These are phyloP conservation scores for Labeo catla DNA, from an alignment of 2,113 vertebrate genomes.

Conservation along the genomic window DNA sequence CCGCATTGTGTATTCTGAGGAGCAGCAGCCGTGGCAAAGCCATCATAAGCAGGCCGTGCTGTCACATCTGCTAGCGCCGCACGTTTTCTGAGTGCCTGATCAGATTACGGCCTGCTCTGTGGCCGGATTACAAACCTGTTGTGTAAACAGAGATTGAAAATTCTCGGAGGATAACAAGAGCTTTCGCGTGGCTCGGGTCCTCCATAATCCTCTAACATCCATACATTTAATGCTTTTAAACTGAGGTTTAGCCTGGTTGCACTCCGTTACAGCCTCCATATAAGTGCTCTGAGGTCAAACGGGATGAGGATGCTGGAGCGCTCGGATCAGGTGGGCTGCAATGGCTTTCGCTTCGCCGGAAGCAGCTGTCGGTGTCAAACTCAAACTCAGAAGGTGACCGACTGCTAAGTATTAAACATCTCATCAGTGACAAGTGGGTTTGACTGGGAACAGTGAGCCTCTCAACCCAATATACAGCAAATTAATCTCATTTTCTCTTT, in stretches of 20 bases:
- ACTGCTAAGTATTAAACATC: slow-evolving; percentile 46
- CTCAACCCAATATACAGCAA: slow-evolving; percentile 43
- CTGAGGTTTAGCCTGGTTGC: slow-evolving; percentile 27
- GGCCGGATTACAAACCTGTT: slow-evolving; percentile 57
- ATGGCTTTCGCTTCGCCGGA: neutral
- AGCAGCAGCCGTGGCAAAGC: neutral
- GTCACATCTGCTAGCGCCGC: slow-evolving; percentile 32
- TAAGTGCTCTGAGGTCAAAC: neutral
- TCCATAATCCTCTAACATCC: slow-evolving; percentile 57
- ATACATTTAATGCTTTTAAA: slow-evolving; percentile 56
- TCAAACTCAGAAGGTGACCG: slow-evolving; percentile 12
- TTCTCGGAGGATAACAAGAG: slow-evolving; percentile 53
- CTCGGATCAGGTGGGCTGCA: slow-evolving; percentile 12
- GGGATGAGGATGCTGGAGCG: neutral
- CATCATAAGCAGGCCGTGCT: slow-evolving; percentile 41
- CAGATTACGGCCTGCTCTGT: slow-evolving; percentile 54
- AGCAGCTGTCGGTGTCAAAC: slow-evolving; percentile 7
- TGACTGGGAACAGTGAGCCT: slow-evolving; percentile 17
- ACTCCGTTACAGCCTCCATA: neutral
- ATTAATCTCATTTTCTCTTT: slow-evolving; percentile 55
- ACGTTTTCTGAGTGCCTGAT: slow-evolving; percentile 48
- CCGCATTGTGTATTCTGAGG: slow-evolving; percentile 1
- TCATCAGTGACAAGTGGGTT: slow-evolving; percentile 31
- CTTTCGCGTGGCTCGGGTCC: slow-evolving; percentile 39
- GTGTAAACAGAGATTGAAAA: slow-evolving; percentile 59